These are phyloP conservation scores for Propithecus perrieri DNA, from an alignment of 2,797 vertebrate genomes.

Conservation along the genomic window DNA sequence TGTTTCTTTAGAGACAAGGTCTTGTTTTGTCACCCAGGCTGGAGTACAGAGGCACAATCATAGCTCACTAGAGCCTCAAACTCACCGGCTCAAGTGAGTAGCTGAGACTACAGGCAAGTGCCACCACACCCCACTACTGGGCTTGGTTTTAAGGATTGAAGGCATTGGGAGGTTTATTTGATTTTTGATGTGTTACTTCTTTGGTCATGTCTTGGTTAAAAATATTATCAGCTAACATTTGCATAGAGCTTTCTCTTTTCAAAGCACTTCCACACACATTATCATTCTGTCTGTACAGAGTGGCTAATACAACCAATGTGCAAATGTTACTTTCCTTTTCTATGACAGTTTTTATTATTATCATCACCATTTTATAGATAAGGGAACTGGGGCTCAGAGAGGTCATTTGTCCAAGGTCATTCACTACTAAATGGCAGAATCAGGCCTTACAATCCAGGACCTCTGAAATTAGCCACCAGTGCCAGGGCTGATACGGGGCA, in stretches of 20 bases:
- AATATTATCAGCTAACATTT: not conserved
- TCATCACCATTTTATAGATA: slow-evolving; percentile 27
- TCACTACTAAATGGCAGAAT: not conserved
- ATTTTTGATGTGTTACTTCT: not conserved
- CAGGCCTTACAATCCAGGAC: not conserved
- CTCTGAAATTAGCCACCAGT: not conserved
- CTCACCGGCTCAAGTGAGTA: not conserved
- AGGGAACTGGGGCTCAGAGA: not conserved
- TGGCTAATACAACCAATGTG: not conserved
- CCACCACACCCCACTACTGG: not conserved
- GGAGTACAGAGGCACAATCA: not conserved
- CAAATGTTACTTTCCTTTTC: slow-evolving; percentile 24
- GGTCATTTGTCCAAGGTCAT: slow-evolving; percentile 13
- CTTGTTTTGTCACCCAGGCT: not conserved
- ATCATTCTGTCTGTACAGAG: not conserved
- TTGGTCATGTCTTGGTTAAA: not conserved
- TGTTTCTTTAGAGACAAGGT: not conserved
- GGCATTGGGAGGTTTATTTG: not conserved
- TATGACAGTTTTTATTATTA: not conserved
- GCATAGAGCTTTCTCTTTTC: not conserved
- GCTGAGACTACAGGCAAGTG: not conserved
- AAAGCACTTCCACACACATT: not conserved
- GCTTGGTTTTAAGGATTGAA: not conserved
- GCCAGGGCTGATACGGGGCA: not conserved
- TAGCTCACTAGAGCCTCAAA: not conserved